These are phyloP conservation scores for Eucriotettix oculatus DNA, from an alignment of 2,888 invertebrate genomes.

Conservation along the genomic window DNA sequence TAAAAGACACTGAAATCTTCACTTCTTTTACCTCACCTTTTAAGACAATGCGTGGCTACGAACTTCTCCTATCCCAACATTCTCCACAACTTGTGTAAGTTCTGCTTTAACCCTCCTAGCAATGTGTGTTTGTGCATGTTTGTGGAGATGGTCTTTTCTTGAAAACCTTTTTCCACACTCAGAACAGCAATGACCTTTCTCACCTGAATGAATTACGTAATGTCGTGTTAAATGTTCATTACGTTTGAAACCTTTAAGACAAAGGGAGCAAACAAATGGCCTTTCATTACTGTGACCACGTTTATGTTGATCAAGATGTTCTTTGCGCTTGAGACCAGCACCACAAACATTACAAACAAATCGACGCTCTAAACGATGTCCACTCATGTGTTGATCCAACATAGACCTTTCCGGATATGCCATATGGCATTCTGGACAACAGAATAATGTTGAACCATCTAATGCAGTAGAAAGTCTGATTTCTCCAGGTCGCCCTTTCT, in stretches of 20 bases:
- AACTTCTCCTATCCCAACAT: no score
- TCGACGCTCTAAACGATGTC: constrained; percentile 26
- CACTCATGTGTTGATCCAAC: constrained; percentile 26
- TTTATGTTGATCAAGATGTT: constrained; percentile 32
- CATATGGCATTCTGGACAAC: constrained; percentile 30
- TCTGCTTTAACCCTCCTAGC: not conserved
- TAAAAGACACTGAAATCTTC: no score
- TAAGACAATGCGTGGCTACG: no score
- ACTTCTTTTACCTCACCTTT: no score
- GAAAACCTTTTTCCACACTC: constrained; percentile 33
- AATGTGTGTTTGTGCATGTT: constrained; percentile 24
- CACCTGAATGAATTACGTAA: constrained; percentile 32
- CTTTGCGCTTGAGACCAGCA: constrained; percentile 32
- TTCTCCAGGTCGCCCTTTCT: constrained; percentile 19
- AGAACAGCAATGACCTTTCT: constrained; percentile 29
- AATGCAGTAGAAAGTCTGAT: constrained; percentile 18
- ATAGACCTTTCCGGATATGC: constrained; percentile 27
- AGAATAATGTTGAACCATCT: constrained; percentile 29
- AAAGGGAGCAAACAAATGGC: constrained; percentile 18
- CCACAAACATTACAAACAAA: constrained; percentile 33
- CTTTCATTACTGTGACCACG: constrained; percentile 30
- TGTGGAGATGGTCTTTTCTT: constrained; percentile 32
- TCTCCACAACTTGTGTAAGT: no score
- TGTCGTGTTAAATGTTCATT: constrained; percentile 36
- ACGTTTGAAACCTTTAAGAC: constrained; percentile 26